Percentiles rank a stretch among this genome's conserved stretches.
Evolutionary conservation across 2,797 vertebrate species (phyloP).

Genomic region (Enteromius radiatus): DNA sequence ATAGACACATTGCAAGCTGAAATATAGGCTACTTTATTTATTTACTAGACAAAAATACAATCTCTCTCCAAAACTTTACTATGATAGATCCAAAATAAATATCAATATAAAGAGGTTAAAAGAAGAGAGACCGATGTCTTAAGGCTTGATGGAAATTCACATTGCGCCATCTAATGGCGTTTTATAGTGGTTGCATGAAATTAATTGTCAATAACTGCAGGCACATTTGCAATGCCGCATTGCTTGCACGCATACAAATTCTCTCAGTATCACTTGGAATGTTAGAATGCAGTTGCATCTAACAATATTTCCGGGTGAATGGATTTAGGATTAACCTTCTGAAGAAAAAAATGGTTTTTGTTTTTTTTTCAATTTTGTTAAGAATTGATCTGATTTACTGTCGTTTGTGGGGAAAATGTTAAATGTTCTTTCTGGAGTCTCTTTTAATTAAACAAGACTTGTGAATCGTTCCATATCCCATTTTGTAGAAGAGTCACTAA

Average conservation of each 20-base stretch:
- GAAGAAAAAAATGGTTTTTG: neutral
- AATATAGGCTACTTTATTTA: neutral
- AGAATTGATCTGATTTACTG: neutral
- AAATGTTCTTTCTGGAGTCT: neutral
- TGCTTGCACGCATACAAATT: neutral
- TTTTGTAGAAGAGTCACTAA: neutral
- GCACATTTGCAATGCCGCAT: neutral
- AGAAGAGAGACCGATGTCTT: neutral
- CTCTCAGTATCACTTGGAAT: neutral
- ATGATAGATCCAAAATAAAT: neutral
- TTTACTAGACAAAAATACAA: neutral
- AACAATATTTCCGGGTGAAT: neutral
- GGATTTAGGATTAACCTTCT: neutral
- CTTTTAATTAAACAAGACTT: neutral
- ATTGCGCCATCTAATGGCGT: conserved; percentile 54
- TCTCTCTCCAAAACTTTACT: neutral
- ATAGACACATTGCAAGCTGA: neutral
- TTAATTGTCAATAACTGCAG: neutral
- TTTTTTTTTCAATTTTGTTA: too few species aligned
- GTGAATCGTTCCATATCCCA: neutral
- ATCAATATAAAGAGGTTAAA: neutral
- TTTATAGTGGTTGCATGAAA: conserved; percentile 22
- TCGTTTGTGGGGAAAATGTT: neutral
- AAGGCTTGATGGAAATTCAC: conserved; percentile 6
- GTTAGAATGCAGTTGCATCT: neutral